Evolutionary conservation across 23 tunicate species (phyloP).

Genomic region (Ascidia mentula): DNA sequence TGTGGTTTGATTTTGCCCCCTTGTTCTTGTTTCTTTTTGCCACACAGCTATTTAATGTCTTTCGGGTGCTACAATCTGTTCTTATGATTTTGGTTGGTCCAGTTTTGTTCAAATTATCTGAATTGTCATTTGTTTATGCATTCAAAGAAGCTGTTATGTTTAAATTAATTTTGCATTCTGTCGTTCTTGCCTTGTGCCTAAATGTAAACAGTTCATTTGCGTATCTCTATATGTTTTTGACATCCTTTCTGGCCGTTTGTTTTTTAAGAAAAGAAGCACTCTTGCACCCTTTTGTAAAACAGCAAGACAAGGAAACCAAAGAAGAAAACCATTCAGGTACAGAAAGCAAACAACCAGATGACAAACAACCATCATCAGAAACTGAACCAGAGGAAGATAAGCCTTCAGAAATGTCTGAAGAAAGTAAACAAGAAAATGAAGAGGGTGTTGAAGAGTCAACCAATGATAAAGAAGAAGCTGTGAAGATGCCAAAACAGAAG

Average conservation of each 20-base stretch:
- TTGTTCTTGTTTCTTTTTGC: conserved; percentile 59
- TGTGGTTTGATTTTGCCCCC: conserved; percentile 71
- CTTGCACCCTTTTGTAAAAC: neutral
- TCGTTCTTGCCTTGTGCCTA: conserved; percentile 27
- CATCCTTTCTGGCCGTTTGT: conserved; percentile 3
- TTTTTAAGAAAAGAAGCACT: neutral
- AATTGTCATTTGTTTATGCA: neutral
- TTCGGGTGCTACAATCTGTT: neutral
- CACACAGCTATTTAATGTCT: conserved; percentile 36
- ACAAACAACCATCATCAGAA: neutral
- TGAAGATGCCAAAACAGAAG: neutral
- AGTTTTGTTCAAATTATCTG: neutral
- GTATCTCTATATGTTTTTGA: conserved; percentile 43
- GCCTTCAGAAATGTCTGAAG: neutral
- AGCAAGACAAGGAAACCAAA: neutral
- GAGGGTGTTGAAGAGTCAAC: neutral
- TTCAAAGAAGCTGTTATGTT: neutral
- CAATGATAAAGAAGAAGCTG: neutral
- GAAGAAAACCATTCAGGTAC: neutral
- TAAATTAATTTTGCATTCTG: conserved; percentile 36
- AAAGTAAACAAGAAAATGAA: neutral
- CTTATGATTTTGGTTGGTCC: conserved; percentile 4
- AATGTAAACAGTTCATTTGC: conserved; percentile 35
- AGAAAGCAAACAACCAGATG: neutral
- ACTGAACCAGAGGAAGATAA: neutral